Evolutionary conservation across 2,113 vertebrate species (phyloP), one percentile per base, ranked within the genome.

Genomic region (Pungitius pungitius): DNA sequence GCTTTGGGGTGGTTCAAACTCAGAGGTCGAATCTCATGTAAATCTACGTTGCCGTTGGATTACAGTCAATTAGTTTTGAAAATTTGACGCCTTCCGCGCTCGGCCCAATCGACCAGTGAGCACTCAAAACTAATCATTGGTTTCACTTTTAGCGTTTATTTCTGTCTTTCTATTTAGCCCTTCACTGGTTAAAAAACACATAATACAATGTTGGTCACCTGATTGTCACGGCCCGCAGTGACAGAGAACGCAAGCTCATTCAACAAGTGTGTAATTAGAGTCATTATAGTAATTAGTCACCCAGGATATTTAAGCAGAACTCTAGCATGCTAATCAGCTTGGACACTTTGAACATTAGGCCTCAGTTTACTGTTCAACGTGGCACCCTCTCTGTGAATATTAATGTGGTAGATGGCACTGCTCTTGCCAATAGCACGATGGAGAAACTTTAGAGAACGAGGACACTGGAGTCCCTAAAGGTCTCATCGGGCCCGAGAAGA

Each of bases 221-320:
- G 52, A 24, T 57, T 57, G 42, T 77, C 68, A 54, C 65, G 81
- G 76, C 81, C 52, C 56, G 30, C 59, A 60, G 42, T 42, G 40
- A 63, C 37, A 45, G 59, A 74, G 49, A 75, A 70, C 24, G 24
- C 11, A 67, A 49, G 64, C 76, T 80, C 55, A 58, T 74, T 80
- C 5, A 17, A 63, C 73, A 56, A 78, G 66, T 70, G 76, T 73
- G 57, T 73, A 74, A 84, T 81, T 85, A 71, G 58, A 79, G 51
- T 57, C 59, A 69, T 82, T 79, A 69, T 33, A 67, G 54, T 78
- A 86, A 89, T 86, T 74, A 81, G 68, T 74, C 79, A 78, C 39
- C 65, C 42, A 47, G 63, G 66, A 78, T 63, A 56, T 70, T 75
- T 15, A 17, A 71, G 73, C 17, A 65, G 47, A 82, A 63, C 70